Evolutionary conservation across 2,888 invertebrate species (phyloP), one percentile per base, ranked within the genome.

Genomic region (Nineta flava): DNA sequence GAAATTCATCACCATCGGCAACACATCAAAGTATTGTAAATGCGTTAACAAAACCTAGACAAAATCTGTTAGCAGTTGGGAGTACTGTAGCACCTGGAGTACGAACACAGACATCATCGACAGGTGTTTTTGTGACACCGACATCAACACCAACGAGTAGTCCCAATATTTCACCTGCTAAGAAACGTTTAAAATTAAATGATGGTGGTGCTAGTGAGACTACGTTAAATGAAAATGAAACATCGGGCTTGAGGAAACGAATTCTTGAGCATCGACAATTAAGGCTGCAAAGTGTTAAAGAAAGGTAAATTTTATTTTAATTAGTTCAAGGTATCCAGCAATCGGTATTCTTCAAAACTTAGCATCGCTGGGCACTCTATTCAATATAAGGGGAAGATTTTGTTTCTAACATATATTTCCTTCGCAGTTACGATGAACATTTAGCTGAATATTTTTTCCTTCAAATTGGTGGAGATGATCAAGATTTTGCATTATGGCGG

Each of bases 391-490:
- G n/a, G n/a, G n/a, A n/a, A n/a, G n/a, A n/a, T n/a, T n/a, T n/a
- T n/a, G n/a, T n/a, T 19, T 19, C 5, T 26, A 6, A 26, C 26
- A 26, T 6, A 3, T 10, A 38, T 38, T 46, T 31, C 53, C 50
- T 48, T 51, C 62, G 48, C 60, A 74, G 49, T 21, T 49, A 49
- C 13, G 19, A 15, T 16, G 87, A 87, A 64, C 80, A 83, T 69
- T 76, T 83, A 58, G 79, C 85, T 58, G 92, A 93, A 71, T 73
- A 86, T 60, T 93, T 83, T 72, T 92, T 86, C 69, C 76, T 93
- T 59, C 86, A 88, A 70, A 79, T 79, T 59, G 85, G 85, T 58
- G 87, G 88, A 54, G 87, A 88, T 69, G 79, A 92, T 74, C 81
- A 90, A 78, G 93, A 94, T 65, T 87, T 83, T 68, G 78, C 79